A percentile compares a stretch with the other conserved stretches of the same genome.
Conservation (phyloP, 1,140 invertebrate species). For the Zaprionus ghesquierei region DNA sequence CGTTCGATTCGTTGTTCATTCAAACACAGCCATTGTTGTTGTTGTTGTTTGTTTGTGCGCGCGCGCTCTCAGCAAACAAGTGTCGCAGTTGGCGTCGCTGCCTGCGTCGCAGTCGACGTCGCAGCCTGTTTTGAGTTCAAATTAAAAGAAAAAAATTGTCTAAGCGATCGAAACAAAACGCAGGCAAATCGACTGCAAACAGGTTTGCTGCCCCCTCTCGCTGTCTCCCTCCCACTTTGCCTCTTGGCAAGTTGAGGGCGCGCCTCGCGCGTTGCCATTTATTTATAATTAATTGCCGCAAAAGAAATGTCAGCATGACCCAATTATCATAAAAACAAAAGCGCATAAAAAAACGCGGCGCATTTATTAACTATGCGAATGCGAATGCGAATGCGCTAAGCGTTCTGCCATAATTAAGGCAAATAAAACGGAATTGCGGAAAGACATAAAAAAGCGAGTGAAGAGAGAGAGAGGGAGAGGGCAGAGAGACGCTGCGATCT, state of each 20-base stretch:
- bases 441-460: neutral
- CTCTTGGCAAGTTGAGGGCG: neutral
- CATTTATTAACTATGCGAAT: constrained; percentile 24
- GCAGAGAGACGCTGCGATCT: no score
- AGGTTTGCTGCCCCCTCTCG: constrained; percentile 46
- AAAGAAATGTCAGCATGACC: constrained; percentile 55
- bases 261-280: constrained; percentile 35
- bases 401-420: neutral
- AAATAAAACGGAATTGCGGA: neutral
- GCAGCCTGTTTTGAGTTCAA: constrained; percentile 65
- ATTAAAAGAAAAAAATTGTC: constrained; percentile 52
- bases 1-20: constrained; percentile 38
- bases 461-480: neutral
- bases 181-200: constrained; percentile 64
- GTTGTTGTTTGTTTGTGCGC: constrained; percentile 43
- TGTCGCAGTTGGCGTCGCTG: no score
- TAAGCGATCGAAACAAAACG: constrained; percentile 30
- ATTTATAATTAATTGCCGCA: constrained; percentile 43
- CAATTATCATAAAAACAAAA: constrained; percentile 47
- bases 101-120: no score
- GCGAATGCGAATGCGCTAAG: constrained; percentile 6
- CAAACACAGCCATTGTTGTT: constrained; percentile 38
- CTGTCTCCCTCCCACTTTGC: neutral
- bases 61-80: constrained; percentile 57
- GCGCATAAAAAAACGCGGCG: constrained; percentile 13